Evolutionary conservation across 2,797 vertebrate species (phyloP).

Genomic region (Alosa sapidissima): DNA sequence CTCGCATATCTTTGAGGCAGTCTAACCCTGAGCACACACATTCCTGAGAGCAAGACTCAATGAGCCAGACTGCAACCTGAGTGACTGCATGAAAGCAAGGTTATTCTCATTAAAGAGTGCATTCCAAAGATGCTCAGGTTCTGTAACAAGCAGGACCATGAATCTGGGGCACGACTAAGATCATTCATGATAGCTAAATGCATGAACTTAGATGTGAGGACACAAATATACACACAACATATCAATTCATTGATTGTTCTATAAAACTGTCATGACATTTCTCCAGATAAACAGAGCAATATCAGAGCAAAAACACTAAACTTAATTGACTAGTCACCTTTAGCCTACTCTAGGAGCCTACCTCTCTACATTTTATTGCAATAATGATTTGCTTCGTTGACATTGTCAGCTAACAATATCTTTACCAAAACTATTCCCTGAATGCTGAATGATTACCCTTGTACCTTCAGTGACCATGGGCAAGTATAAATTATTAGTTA

Average conservation of each 20-base stretch:
- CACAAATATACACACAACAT: neutral
- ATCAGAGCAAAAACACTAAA: neutral
- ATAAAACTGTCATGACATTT: neutral
- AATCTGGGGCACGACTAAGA: neutral
- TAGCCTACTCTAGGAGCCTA: neutral
- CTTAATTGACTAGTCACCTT: too few relatives aligned
- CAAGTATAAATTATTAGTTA: neutral
- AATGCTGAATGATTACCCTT: neutral
- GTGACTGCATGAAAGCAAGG: slow-evolving; percentile 22
- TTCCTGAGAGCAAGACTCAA: slow-evolving; percentile 39
- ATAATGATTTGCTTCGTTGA: neutral
- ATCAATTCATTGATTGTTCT: neutral
- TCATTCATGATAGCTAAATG: neutral
- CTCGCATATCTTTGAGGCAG: slow-evolving; percentile 41
- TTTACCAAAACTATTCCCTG: neutral
- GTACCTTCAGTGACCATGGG: neutral
- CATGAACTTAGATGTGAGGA: neutral
- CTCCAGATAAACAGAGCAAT: neutral
- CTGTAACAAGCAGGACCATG: neutral
- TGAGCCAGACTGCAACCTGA: neutral
- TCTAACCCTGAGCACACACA: slow-evolving; percentile 13
- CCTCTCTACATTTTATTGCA: neutral
- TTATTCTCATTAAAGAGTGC: slow-evolving; percentile 30
- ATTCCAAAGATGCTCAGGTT: slow-evolving; percentile 33
- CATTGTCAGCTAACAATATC: neutral